Evolutionary conservation across 2,113 vertebrate genomes (phyloP).

Genomic region (Scopus umbretta): DNA sequence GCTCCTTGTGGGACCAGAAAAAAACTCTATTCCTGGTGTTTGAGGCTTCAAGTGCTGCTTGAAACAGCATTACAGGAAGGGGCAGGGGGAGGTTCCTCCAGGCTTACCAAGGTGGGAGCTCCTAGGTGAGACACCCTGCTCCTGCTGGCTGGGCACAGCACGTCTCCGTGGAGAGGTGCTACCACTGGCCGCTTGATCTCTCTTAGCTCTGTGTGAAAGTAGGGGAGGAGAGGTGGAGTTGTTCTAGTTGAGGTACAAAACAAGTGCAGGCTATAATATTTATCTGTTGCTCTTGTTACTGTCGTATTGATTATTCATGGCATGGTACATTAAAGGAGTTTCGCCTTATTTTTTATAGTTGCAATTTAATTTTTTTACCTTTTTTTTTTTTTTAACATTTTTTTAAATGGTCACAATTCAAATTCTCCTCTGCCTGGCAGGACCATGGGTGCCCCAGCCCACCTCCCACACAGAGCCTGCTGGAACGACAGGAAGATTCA

Average conservation of each 20-base stretch:
- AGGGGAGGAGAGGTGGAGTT: not conserved
- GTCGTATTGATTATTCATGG: not conserved
- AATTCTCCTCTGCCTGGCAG: not conserved
- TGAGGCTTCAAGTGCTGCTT: not conserved
- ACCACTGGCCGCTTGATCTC: not conserved
- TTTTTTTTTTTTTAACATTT: not conserved
- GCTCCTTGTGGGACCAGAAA: not conserved
- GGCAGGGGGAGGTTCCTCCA: not conserved
- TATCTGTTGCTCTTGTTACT: not conserved
- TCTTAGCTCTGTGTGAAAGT: not conserved
- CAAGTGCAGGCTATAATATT: not conserved
- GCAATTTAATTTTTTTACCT: not conserved
- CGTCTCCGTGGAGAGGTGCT: rapidly evolving
- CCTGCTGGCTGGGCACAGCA: not conserved
- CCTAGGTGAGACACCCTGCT: rapidly evolving
- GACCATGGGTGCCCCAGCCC: not conserved
- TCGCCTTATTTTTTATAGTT: not conserved
- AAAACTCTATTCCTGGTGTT: not conserved
- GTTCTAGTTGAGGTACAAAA: not conserved
- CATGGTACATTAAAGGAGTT: not conserved
- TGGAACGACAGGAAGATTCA: not conserved
- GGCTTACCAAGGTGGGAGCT: not conserved
- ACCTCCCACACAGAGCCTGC: not conserved
- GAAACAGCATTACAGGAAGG: not conserved
- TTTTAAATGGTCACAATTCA: not conserved